These are phyloP conservation scores for Latrodectus geometricus DNA, from an alignment of 1,140 invertebrate species.

Conservation along the genomic window DNA sequence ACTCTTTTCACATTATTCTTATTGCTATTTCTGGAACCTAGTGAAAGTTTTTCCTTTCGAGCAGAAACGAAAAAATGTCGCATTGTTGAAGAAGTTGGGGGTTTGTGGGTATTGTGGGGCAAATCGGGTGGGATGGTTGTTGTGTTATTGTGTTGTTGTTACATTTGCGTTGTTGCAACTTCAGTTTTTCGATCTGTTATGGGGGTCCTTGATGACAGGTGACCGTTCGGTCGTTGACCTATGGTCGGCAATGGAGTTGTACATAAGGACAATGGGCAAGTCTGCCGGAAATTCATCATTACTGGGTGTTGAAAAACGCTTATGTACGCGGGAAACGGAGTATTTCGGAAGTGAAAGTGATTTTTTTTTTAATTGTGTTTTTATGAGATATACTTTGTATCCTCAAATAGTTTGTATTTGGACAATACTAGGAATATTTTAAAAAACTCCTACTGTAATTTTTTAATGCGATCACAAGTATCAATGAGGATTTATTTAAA, in stretches of 20 bases:
- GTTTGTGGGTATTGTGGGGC: conserved; percentile 4
- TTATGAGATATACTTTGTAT: background rate
- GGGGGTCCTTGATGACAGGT: conserved; percentile 20
- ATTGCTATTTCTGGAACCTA: conserved; percentile 5
- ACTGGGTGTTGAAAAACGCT: background rate
- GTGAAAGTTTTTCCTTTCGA: conserved; percentile 44
- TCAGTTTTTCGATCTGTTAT: conserved; percentile 8
- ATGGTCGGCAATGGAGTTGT: background rate
- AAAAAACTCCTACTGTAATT: no score
- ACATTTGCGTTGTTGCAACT: conserved; percentile 17
- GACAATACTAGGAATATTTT: no score
- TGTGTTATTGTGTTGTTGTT: conserved; percentile 44
- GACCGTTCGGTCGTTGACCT: conserved; percentile 44
- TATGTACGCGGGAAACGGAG: background rate
- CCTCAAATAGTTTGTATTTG: no score
- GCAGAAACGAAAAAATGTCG: background rate
- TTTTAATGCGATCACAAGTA: no score
- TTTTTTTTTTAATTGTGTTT: background rate
- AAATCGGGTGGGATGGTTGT: conserved; percentile 24
- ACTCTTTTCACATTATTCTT: background rate
- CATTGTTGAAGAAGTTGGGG: conserved; percentile 6
- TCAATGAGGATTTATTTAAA: no score
- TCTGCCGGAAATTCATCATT: background rate
- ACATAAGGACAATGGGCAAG: background rate
- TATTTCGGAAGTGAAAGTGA: background rate